Conservation (phyloP, 2,888 invertebrate species). For the Scelioninae gen. 1 region DNA sequence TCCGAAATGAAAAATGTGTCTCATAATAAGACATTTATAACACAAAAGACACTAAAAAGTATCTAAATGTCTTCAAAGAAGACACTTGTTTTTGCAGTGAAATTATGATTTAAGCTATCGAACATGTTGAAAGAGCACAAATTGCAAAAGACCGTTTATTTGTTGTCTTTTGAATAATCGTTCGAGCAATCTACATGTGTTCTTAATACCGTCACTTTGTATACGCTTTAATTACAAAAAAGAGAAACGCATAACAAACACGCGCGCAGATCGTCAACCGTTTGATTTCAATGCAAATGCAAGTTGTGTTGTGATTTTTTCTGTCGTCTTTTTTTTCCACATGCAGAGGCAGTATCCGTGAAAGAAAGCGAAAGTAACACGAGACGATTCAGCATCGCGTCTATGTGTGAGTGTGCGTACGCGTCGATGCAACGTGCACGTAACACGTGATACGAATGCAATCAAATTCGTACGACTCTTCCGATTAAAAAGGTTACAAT, state of each 20-base stretch:
- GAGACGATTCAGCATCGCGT: conserved; percentile 72
- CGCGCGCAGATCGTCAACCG: conserved; percentile 33
- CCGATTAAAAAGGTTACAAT: conserved; percentile 77
- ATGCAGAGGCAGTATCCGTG: conserved; percentile 57
- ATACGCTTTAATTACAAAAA: conserved; percentile 60
- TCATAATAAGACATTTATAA: no score
- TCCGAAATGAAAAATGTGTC: no score
- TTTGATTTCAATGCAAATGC: conserved; percentile 53
- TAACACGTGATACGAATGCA: conserved; percentile 67
- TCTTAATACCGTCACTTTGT: conserved; percentile 43
- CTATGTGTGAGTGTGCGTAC: conserved; percentile 50
- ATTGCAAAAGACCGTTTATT: conserved; percentile 4
- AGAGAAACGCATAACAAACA: conserved; percentile 59
- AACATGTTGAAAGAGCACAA: no score
- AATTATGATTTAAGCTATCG: no score
- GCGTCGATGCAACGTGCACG: conserved; percentile 67
- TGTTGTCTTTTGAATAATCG: conserved; percentile 44
- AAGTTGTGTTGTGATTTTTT: conserved; percentile 18
- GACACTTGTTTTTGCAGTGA: no score
- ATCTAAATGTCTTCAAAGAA: no score
- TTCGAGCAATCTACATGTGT: conserved; percentile 36
- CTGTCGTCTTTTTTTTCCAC: conserved; percentile 44
- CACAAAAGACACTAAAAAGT: no score
- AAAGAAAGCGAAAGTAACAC: conserved; percentile 79
- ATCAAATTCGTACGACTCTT: conserved; percentile 74